phyloP scores from a whole-genome alignment of 2,888 invertebrate genomes.

The Lymantria monacha region DNA sequence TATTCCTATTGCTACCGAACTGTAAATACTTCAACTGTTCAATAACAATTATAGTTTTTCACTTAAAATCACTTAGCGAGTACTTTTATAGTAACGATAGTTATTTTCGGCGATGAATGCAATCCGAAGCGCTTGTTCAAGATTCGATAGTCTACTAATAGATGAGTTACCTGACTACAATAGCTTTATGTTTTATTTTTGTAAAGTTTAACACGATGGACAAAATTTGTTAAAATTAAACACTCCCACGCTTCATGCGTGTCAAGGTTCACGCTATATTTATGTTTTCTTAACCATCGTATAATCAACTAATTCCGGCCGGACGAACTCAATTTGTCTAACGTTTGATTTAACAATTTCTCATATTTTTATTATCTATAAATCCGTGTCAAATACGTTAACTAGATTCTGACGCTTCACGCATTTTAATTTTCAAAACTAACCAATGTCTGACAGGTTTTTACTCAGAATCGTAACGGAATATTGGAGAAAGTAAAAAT shows the following conservation, averaged over 20 bases:
- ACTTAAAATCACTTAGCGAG: constrained; percentile 20
- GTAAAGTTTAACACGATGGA: constrained; percentile 24
- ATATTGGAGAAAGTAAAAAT: constrained; percentile 12
- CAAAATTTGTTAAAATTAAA: constrained; percentile 47
- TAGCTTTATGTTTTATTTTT: constrained; percentile 30
- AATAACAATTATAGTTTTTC: constrained; percentile 18
- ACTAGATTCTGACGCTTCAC: neutral
- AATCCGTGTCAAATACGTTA: neutral
- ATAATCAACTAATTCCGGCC: constrained; percentile 49
- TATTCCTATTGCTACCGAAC: constrained; percentile 11
- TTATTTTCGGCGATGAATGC: neutral
- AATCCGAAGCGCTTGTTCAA: neutral
- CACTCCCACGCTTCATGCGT: constrained; percentile 62
- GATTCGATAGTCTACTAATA: constrained; percentile 16
- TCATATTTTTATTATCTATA: constrained; percentile 11
- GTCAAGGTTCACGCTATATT: constrained; percentile 67
- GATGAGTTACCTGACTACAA: constrained; percentile 19
- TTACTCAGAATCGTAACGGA: neutral
- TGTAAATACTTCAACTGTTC: constrained; percentile 11
- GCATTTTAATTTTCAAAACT: neutral
- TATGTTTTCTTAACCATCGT: constrained; percentile 49
- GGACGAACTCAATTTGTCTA: constrained; percentile 36
- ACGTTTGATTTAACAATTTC: constrained; percentile 33
- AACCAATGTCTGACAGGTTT: neutral
- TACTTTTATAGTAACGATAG: neutral